Evolutionary conservation across 2,888 invertebrate species (phyloP), one percentile per base, ranked within the genome.

Genomic region (Andrena minutula): DNA sequence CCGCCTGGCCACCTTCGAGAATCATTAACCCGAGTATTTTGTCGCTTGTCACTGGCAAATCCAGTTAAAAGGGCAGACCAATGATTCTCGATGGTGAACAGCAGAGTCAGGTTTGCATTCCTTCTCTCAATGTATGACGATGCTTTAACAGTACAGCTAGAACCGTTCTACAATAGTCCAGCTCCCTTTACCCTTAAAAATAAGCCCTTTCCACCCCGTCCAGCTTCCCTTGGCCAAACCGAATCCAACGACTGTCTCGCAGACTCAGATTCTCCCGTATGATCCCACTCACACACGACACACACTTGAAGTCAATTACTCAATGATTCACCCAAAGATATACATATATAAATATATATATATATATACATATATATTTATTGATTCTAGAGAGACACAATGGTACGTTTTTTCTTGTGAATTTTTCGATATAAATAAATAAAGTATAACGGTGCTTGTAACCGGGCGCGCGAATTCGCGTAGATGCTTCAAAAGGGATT

Each of bases 271-370:
- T 76, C 80, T 80, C 76, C 78, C 56, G 72, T 82, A 84, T 84
- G 89, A 86, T 79, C 77, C 41, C 79, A 76, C 61, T 73, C 61
- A 56, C 56, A 23, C 56, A 56, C 4, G 72, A 76, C 61, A 92
- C 92, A 92, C 92, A 93, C 93, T 93, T 91, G 84, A 93, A 93
- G 93, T 93, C 93, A 93, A 93, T 93, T 93, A 93, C 89, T 92
- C 90, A 91, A 92, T 79, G 35, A 79, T 91, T 91, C 91, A 90
- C 84, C 90, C 90, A 84, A 91, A 87, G 72, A 78, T 77, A 47
- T 73, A 80, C 20, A 69, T 60, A 58, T 60, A 60, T 8, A 75
- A 51, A 69, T 69, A 63, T 58, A 56, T 56, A 61, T 63, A 63
- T 79, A n/a, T n/a, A n/a, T n/a, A n/a, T n/a, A n/a, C n/a, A n/a